A percentile compares a stretch with the other conserved stretches of the same genome.
Conservation (phyloP, 2,797 vertebrate species). For the Onychomys torridus region DNA sequence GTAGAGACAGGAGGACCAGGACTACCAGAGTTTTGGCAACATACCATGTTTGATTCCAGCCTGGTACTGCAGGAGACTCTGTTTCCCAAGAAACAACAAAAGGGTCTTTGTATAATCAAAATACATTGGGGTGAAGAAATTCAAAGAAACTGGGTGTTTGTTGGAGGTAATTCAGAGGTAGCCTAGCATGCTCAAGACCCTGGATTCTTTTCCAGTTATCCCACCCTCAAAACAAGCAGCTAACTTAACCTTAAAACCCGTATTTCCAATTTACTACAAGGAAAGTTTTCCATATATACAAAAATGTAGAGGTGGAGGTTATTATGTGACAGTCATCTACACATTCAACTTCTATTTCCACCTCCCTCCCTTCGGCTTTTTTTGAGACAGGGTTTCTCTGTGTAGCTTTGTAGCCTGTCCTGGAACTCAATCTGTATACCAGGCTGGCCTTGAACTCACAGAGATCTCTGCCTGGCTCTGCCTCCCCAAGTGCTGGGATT, state of each 20-base stretch:
- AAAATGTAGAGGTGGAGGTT: not conserved
- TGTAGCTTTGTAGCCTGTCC: too few relatives aligned
- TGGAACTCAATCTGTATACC: too few relatives aligned
- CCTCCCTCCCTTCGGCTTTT: fast-evolving
- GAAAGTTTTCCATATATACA: not conserved
- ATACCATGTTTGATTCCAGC: not conserved
- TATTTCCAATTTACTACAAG: not conserved
- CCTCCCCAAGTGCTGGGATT: too few relatives aligned
- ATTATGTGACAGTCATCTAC: not conserved
- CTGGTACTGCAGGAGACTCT: not conserved
- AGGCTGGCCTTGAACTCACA: too few relatives aligned
- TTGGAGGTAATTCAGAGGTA: not conserved
- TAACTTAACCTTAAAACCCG: not conserved
- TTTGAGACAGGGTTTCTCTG: too few relatives aligned
- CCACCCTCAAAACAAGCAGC: not conserved
- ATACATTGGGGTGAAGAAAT: not conserved
- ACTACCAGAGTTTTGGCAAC: not conserved
- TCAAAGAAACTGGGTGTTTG: not conserved
- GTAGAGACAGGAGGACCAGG: not conserved
- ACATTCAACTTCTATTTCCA: not conserved
- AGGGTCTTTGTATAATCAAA: not conserved
- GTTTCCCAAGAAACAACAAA: not conserved
- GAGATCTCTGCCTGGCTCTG: too few relatives aligned
- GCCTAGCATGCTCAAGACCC: not conserved
- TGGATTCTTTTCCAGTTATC: not conserved